Conservation (phyloP, 2,888 invertebrate genomes). For the Tetropium fuscum region DNA sequence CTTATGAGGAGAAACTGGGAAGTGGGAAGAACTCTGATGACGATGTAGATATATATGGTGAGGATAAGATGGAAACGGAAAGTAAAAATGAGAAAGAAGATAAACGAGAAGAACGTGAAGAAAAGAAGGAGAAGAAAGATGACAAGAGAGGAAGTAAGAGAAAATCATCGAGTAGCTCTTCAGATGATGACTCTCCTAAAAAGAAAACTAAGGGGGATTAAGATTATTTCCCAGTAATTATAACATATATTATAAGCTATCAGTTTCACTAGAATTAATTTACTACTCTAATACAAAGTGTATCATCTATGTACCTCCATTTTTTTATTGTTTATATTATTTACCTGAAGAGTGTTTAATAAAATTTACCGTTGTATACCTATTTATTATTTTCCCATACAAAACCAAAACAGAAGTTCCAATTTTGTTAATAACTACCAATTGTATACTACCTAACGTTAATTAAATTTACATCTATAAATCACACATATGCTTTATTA, state of each 20-base stretch:
- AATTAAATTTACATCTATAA: too few relatives aligned
- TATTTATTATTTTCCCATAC: background rate
- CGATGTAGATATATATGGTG: conserved; percentile 49
- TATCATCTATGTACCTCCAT: background rate
- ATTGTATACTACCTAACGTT: too few relatives aligned
- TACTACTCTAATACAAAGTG: background rate
- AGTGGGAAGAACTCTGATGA: conserved; percentile 48
- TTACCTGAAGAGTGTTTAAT: conserved; percentile 13
- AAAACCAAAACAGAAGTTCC: too few relatives aligned
- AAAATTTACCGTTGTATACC: conserved; percentile 3
- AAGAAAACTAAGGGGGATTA: conserved; percentile 52
- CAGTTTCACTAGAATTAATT: conserved; percentile 4
- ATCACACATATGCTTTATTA: too few relatives aligned
- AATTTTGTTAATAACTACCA: too few relatives aligned
- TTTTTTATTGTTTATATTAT: conserved; percentile 20
- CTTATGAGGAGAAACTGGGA: conserved; percentile 65
- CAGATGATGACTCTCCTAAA: conserved; percentile 58
- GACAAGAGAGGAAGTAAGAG: conserved; percentile 50
- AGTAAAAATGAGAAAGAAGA: conserved; percentile 33
- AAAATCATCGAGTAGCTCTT: conserved; percentile 53
- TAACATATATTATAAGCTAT: conserved; percentile 3
- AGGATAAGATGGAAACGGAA: conserved; percentile 38
- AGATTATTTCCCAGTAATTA: background rate
- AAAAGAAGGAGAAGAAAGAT: conserved; percentile 32
- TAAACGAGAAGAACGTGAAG: conserved; percentile 32